Conservation (phyloP, 2,113 vertebrate genomes). For the Canis aureus region DNA sequence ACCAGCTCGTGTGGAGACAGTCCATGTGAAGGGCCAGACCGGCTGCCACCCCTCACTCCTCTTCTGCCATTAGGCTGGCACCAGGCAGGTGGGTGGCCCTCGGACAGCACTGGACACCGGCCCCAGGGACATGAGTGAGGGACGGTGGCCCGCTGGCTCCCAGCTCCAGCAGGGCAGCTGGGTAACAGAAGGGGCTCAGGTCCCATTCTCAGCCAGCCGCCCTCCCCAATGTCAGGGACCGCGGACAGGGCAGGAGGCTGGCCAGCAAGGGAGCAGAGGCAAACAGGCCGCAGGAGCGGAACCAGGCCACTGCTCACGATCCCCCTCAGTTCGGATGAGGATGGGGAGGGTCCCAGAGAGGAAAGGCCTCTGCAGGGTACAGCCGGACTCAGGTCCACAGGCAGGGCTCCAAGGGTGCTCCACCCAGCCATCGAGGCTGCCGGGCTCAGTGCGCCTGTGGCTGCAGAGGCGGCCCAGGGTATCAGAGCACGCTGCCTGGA, state of each 20-base stretch:
- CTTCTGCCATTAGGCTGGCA: neutral
- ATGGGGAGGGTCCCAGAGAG: neutral
- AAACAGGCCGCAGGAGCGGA: neutral
- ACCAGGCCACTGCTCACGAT: neutral
- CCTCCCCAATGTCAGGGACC: neutral
- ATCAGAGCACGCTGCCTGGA: neutral
- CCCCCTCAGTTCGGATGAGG: neutral
- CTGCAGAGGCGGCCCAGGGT: neutral
- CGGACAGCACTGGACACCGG: neutral
- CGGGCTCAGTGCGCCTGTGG: neutral
- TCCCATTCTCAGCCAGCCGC: rapidly evolving
- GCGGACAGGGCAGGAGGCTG: neutral
- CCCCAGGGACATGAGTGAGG: neutral
- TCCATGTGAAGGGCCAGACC: neutral
- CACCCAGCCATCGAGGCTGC: rapidly evolving
- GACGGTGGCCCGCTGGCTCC: neutral
- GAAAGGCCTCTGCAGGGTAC: rapidly evolving
- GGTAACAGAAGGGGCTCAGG: neutral
- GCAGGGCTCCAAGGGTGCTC: neutral
- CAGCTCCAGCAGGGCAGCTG: neutral
- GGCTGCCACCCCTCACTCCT: neutral
- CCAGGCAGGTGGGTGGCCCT: neutral
- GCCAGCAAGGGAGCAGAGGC: neutral
- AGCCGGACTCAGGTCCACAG: too few relatives aligned
- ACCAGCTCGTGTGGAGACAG: neutral